phyloP scores from a whole-genome alignment of 2,888 invertebrate genomes.

The Pecten maximus region DNA sequence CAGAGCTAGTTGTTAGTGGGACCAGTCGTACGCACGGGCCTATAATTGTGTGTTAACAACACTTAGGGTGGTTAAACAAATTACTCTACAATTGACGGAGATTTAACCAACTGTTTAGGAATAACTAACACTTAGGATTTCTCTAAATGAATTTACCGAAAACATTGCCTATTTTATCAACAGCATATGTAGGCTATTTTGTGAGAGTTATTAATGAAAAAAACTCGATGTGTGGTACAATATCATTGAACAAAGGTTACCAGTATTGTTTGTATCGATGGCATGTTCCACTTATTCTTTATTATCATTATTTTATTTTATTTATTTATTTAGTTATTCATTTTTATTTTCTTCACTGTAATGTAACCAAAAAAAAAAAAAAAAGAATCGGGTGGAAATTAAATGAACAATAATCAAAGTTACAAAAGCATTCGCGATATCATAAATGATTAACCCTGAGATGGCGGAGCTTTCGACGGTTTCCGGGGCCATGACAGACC shows the following conservation, averaged over 20 bases:
- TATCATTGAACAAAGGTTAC: not conserved
- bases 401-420: not conserved
- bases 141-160: not conserved
- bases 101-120: not conserved
- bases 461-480: not conserved
- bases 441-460: not conserved
- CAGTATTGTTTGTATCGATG: not conserved
- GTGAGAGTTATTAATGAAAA: not conserved
- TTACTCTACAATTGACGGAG: not conserved
- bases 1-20: not conserved
- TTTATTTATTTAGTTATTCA: too few relatives aligned
- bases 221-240: not conserved
- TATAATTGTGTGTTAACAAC: constrained; percentile 1
- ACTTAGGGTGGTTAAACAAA: not conserved
- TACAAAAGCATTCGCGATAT: not conserved
- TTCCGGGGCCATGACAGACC: not conserved
- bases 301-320: too few relatives aligned
- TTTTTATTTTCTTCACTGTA: too few relatives aligned
- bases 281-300: not conserved
- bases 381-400: not conserved
- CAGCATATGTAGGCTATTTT: not conserved
- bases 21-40: not conserved
- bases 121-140: not conserved
- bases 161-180: not conserved
- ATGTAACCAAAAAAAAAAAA: not conserved